Base-by-base conservation (phyloP, 1,140 invertebrate species). In the Lepidurus apus region DNA sequence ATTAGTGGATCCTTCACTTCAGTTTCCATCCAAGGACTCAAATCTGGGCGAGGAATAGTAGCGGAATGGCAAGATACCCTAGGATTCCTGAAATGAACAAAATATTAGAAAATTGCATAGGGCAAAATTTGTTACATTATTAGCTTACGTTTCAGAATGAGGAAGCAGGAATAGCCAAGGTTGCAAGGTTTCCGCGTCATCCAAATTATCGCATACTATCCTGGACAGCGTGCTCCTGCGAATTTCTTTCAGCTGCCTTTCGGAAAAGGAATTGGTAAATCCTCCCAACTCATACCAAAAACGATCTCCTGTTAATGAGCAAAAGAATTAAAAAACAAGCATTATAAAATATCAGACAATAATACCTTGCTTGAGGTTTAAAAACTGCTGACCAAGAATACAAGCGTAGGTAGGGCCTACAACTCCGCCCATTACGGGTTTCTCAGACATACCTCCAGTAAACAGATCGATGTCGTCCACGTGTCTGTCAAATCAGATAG, bases 321-420 rank as follows among this genome's bases (percentile, higher is more conserved):
- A 44, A 47, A 43, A 1, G 21, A 77, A 8, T 75, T 73, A n/a
- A 74, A 26, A 74, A 0, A 78, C 44, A 78, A 53, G n/a, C 42
- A 74, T 42, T 34, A 45, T 79, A 7, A 65, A 65, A 8, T 5
- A 21, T 65, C 84, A 87, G 78, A 85, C 88, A 77, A 87, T 77
- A 81, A 89, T 88, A 43, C 88, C 89, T 78, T 85, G 81, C 80
- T 95, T 91, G 26, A 95, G 86, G 83, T 96, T 93, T 80, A 93
- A 87, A 86, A 98, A 97, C 86, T 98, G 96, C 79, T 95, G 94
- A 43, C 93, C 95, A 80, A 99, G 93, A 80, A 99, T 95, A 83
- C 97, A 98, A 42, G 95, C 95, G 83, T 98, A 94, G 0, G 96
- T 98, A 0, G 97, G 96, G 7, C 97, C 97, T 0, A 98, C 93